phyloP scores from a whole-genome alignment of 2,888 invertebrate species.

The Drosophila cyrtoloma region DNA sequence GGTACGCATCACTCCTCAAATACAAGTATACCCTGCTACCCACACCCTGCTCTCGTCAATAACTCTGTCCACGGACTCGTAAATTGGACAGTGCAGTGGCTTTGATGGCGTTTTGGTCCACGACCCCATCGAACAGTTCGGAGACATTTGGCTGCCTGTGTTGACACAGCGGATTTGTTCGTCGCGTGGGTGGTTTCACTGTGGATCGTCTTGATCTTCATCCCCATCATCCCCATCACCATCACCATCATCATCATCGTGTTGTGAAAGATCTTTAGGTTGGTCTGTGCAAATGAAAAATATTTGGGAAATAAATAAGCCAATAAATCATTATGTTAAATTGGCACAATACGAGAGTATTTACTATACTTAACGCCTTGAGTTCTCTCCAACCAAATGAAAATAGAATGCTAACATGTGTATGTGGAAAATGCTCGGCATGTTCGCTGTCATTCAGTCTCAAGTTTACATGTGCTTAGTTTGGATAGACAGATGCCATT shows the following conservation, averaged over 20 bases:
- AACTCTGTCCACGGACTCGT: conserved; percentile 63
- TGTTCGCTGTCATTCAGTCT: conserved; percentile 69
- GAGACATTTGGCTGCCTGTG: conserved; percentile 45
- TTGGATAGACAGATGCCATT: conserved; percentile 63
- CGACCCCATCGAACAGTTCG: conserved; percentile 58
- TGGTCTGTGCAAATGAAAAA: conserved; percentile 54
- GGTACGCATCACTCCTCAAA: conserved; percentile 15
- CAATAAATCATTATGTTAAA: conserved; percentile 79
- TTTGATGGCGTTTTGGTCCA: conserved; percentile 29
- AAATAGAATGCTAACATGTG: conserved; percentile 75
- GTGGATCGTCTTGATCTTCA: conserved; percentile 33
- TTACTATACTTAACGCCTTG: conserved; percentile 58
- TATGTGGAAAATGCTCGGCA: conserved; percentile 71
- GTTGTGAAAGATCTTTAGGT: conserved; percentile 70
- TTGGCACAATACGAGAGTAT: conserved; percentile 65
- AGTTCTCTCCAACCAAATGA: conserved; percentile 49
- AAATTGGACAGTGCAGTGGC: conserved; percentile 62
- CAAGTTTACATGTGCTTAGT: conserved; percentile 59
- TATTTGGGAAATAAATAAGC: conserved; percentile 76
- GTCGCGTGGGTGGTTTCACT: conserved; percentile 49
- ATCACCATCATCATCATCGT: conserved; percentile 6
- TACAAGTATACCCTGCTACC: neutral
- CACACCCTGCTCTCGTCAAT: conserved; percentile 50
- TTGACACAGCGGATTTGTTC: conserved; percentile 52
- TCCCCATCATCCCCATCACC: neutral